These are phyloP conservation scores for Gymnobelideus leadbeateri DNA, from an alignment of 2,113 vertebrate species.

Conservation along the genomic window DNA sequence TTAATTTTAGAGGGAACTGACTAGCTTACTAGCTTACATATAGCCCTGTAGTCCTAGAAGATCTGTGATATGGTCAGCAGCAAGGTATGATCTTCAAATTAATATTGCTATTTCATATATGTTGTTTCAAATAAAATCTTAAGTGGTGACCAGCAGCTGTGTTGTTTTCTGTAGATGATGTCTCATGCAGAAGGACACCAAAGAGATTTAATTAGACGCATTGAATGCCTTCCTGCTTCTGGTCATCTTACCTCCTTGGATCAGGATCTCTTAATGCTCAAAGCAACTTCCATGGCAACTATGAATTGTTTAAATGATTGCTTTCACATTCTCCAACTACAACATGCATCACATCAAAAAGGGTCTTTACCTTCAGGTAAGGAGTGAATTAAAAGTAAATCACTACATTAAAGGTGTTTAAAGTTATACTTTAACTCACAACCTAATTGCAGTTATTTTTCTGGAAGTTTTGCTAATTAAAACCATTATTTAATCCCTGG, in stretches of 20 bases:
- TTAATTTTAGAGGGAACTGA: not conserved
- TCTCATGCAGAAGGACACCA: constrained; percentile 96
- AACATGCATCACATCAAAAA: constrained; percentile 93
- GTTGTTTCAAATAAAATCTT: constrained; percentile 27
- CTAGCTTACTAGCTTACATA: too few species aligned
- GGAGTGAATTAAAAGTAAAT: constrained; percentile 48
- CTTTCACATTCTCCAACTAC: constrained; percentile 97
- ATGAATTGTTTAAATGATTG: constrained; percentile 98
- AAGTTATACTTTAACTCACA: not conserved
- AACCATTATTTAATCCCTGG: not conserved
- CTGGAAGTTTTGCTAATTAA: constrained; percentile 40
- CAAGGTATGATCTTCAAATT: not conserved
- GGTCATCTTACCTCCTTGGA: constrained; percentile 94
- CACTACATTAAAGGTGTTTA: not conserved
- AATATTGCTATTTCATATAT: not conserved
- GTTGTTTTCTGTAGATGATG: constrained; percentile 92
- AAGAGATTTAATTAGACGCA: constrained; percentile 94
- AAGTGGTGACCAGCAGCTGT: constrained; percentile 41
- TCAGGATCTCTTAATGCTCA: constrained; percentile 98
- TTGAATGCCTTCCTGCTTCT: constrained; percentile 93
- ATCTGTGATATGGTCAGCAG: constrained; percentile 22
- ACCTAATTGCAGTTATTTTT: constrained; percentile 22
- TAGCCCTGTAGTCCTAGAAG: not conserved
- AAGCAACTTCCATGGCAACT: constrained; percentile 98
- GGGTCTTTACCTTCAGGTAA: constrained; percentile 90